Evolutionary conservation across 2,888 invertebrate genomes (phyloP), one percentile per base, ranked within the genome.

Genomic region (Lasioglossum marginatum): DNA sequence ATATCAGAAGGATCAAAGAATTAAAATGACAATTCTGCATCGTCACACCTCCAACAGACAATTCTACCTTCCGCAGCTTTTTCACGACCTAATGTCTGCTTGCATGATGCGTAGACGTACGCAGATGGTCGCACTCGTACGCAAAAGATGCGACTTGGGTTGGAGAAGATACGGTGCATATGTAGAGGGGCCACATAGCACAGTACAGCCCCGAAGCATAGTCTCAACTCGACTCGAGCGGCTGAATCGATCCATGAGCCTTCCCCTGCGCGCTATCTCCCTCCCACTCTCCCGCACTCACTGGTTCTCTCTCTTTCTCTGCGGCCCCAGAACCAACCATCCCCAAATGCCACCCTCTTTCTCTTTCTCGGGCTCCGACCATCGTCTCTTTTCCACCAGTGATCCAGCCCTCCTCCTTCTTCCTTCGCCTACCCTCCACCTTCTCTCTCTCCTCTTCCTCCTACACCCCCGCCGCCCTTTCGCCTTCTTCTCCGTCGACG

Each of bases 241-340:
- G 94, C 94, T 94, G 94, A 92, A 94, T 94, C 94, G 94, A 94
- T 94, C 94, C 93, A 88, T 91, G 88, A 89, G 93, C 92, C 91
- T 92, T 90, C 90, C 88, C 90, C 88, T 88, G 88, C 87, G 81
- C 89, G 88, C 90, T 89, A 89, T 91, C 88, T 87, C 87, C 31
- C 66, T 34, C 68, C 37, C 10, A 37, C 8, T 10, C 37, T 37
- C 68, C 37, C 37, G 2, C 68, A 12, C 66, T 68, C 37, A 1
- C 31, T 2, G 16, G 16, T 31, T 31, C 63, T 34, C 66, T 34
- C 66, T 66, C 66, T 66, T 34, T 34, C 66, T 34, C 66, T 87
- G 81, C 88, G 88, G 87, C 85, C 86, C 87, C 89, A 88, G 89
- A 88, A 90, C 91, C 87, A 86, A 88, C 85, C 87, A 81, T 81